These are phyloP conservation scores for Lydus trimaculatus DNA, from an alignment of 2,888 invertebrate genomes.

Conservation along the genomic window DNA sequence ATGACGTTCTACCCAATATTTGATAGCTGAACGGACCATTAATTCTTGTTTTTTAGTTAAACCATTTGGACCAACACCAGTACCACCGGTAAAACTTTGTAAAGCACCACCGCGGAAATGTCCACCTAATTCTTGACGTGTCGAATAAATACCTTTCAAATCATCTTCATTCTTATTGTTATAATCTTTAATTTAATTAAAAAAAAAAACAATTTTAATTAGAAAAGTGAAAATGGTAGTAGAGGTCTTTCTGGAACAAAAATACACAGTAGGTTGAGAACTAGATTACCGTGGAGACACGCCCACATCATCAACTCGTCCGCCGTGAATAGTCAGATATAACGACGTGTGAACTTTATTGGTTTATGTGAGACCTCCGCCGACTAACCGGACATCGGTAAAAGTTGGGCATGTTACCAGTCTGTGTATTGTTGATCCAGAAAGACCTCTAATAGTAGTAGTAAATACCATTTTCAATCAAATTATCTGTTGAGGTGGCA, in stretches of 20 bases:
- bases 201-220: neutral
- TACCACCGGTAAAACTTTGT: constrained; percentile 67
- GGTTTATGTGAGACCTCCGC: no score
- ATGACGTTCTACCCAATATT: constrained; percentile 89
- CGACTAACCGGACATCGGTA: no score
- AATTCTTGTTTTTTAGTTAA: constrained; percentile 83
- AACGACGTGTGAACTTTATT: no score
- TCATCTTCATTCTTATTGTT: constrained; percentile 65
- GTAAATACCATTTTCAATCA: constrained; percentile 46
- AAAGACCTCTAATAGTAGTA: no score
- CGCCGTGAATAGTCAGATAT: no score
- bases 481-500: constrained; percentile 53
- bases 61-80: constrained; percentile 76
- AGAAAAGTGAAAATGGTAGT: no score
- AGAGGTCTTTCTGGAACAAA: no score
- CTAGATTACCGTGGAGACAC: no score
- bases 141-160: constrained; percentile 77
- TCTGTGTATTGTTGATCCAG: no score
- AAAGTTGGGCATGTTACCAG: no score
- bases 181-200: constrained; percentile 46
- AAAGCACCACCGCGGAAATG: constrained; percentile 74
- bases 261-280: no score
- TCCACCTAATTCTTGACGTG: constrained; percentile 80
- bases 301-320: no score
- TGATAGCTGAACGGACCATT: constrained; percentile 85